Evolutionary conservation across 2,113 vertebrate genomes (phyloP).

Genomic region (Pomatorhinus ruficollis): DNA sequence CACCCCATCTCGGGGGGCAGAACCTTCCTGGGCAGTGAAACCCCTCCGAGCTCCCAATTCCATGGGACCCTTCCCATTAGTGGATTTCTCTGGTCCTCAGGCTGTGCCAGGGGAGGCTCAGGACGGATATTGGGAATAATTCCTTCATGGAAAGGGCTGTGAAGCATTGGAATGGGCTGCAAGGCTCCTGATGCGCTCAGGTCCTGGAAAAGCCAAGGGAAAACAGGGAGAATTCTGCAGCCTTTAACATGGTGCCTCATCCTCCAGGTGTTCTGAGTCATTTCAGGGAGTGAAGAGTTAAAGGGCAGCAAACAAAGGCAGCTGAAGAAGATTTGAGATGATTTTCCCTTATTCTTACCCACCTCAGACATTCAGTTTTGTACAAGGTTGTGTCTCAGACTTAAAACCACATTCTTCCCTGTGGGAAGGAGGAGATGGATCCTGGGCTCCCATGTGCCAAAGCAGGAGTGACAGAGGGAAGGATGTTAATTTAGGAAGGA

Average conservation of each 20-base stretch:
- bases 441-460: not conserved
- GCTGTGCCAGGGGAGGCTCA: not conserved
- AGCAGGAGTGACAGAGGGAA: not conserved
- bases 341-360: not conserved
- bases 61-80: not conserved
- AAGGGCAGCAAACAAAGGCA: not conserved
- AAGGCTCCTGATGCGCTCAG: not conserved
- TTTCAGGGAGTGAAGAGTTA: not conserved
- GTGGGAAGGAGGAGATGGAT: not conserved
- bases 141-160: not conserved
- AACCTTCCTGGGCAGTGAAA: not conserved
- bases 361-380: not conserved
- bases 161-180: not conserved
- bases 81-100: not conserved
- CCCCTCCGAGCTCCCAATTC: accelerated
- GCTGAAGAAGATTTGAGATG: not conserved
- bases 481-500: not conserved
- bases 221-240: not conserved
- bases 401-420: not conserved
- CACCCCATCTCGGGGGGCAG: accelerated
- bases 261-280: not conserved
- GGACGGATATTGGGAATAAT: not conserved
- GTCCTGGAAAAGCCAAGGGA: not conserved
- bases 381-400: not conserved
- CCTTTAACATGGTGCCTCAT: not conserved